Conservation (phyloP, 2,113 vertebrate genomes). For the Manacus vitellinus region DNA sequence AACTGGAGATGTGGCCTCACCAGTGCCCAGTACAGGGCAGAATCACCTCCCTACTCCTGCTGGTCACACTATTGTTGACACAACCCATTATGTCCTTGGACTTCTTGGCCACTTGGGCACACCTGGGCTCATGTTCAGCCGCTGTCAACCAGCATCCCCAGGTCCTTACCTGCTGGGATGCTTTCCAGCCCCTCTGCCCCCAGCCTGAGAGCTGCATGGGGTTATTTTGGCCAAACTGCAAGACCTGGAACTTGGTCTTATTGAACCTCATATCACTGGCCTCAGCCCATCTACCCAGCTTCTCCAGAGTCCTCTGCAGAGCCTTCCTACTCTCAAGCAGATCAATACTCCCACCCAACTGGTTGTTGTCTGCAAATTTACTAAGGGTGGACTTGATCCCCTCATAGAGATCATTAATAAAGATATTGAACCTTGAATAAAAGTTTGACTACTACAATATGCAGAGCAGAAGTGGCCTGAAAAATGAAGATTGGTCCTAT, state of each 20-base stretch:
- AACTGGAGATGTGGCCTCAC: neutral
- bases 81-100: neutral
- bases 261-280: rapidly evolving
- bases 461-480: neutral
- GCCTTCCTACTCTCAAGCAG: neutral
- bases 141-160: rapidly evolving
- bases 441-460: neutral
- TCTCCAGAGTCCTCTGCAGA: neutral
- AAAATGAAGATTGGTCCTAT: neutral
- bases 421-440: neutral
- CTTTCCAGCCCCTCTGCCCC: neutral
- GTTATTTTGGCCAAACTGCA: no score
- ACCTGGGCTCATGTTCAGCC: neutral
- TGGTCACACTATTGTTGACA: neutral
- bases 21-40: rapidly evolving
- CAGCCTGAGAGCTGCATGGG: neutral
- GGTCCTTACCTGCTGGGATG: neutral
- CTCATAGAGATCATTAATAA: neutral
- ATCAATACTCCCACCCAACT: neutral
- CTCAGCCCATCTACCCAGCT: rapidly evolving
- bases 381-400: rapidly evolving
- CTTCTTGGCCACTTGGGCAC: neutral
- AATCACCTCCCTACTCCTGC: rapidly evolving
- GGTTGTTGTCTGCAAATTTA: neutral
- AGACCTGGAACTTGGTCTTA: neutral